phyloP scores from a whole-genome alignment of 2,113 vertebrate genomes.

The Notarius lentiginosus region DNA sequence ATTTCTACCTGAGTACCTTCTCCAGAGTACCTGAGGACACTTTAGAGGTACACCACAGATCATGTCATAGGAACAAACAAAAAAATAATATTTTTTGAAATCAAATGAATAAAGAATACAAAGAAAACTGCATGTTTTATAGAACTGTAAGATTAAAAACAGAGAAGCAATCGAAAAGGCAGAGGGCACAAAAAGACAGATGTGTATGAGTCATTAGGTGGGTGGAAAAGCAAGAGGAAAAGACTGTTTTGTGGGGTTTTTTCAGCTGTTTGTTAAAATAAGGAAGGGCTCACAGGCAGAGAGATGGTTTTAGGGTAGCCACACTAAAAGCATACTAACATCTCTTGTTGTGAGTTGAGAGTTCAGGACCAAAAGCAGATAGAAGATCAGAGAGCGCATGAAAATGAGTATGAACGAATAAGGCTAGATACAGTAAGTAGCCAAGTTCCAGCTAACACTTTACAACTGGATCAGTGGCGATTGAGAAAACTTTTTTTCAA shows the following conservation, averaged over 20 bases:
- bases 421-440: not conserved
- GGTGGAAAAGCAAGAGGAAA: not conserved
- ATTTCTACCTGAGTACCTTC: not conserved
- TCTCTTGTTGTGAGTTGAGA: not conserved
- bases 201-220: constrained; percentile 8
- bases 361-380: not conserved
- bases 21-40: not conserved
- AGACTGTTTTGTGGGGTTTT: not conserved
- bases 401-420: not conserved
- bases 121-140: not conserved
- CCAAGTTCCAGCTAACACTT: not conserved
- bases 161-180: not conserved
- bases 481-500: not conserved
- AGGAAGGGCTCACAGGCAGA: not conserved
- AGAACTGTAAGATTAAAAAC: not conserved
- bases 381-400: not conserved
- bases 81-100: not conserved
- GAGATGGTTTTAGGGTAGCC: not conserved
- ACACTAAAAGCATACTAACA: not conserved
- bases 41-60: not conserved
- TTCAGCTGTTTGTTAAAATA: not conserved
- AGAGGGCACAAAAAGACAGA: constrained; percentile 2
- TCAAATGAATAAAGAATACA: not conserved
- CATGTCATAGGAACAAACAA: not conserved
- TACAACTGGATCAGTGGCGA: not conserved